Base-by-base conservation (phyloP, 2,888 invertebrate genomes). In the Villa cingulata region DNA sequence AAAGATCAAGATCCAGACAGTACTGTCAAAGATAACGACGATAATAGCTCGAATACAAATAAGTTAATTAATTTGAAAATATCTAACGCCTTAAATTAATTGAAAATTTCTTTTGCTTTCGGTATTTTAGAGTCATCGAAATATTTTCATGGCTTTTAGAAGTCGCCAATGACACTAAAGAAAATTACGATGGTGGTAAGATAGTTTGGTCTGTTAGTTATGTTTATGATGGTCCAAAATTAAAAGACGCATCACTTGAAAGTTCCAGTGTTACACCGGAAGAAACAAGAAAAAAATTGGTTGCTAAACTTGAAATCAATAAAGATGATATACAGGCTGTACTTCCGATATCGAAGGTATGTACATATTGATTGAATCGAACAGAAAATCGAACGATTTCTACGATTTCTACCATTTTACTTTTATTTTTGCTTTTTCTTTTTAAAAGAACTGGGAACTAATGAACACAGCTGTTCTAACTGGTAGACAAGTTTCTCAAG, bases 381-480 rank as follows among this genome's bases (percentile, higher is more conserved):
- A 46, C 12, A n/a, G 3, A 12, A 29, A n/a, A n/a, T n/a, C n/a
- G n/a, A n/a, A n/a, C n/a, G n/a, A n/a, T n/a, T n/a, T n/a, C n/a
- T n/a, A n/a, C n/a, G n/a, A n/a, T n/a, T n/a, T n/a, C n/a, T n/a
- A n/a, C n/a, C n/a, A 6, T 23, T 23, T 23, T 23, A 23, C 4
- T 41, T 41, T 45, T 29, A 41, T 41, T 48, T 45, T 34, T 10
- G 32, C 36, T 46, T 40, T 41, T 43, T 42, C 9, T 15, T 39
- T 36, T 17, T 36, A 34, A 36, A 36, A 94, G 91, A 92, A 89
- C 66, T 89, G 87, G 83, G 92, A 94, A 70, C 81, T 96, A 36
- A 77, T 96, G 71, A 96, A 96, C 72, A 91, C 92, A 2, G 96
- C 95, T 0, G 88, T 94, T 51, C 73, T 96, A 62, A 95, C 94